Conservation (phyloP, 2,113 vertebrate genomes). For the Sminthopsis crassicaudata region DNA sequence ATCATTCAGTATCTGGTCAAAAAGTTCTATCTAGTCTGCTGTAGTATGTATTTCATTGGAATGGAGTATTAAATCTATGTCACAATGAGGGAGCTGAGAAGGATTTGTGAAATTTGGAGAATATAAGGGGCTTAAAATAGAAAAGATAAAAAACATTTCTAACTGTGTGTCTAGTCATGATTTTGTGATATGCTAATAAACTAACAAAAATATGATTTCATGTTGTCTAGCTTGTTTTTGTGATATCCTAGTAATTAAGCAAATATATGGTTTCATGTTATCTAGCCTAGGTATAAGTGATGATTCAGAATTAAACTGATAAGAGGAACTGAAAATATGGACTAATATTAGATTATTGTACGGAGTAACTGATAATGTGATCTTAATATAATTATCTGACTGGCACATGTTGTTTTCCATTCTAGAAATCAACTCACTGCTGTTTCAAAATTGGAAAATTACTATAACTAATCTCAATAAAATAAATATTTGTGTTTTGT, state of each 20-base stretch:
- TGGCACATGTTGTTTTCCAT: background rate
- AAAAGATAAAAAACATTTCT: background rate
- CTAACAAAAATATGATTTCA: background rate
- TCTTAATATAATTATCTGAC: conserved; percentile 24
- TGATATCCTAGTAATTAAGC: background rate
- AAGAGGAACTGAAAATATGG: conserved; percentile 24
- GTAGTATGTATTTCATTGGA: background rate
- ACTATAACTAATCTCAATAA: background rate
- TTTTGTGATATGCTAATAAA: background rate
- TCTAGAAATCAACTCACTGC: background rate
- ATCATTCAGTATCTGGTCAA: background rate
- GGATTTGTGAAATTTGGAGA: background rate
- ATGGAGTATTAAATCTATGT: background rate
- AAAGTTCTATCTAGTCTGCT: background rate
- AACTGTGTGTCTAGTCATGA: background rate
- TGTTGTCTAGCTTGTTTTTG: background rate
- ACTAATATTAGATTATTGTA: background rate
- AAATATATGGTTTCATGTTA: background rate
- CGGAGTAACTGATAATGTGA: background rate
- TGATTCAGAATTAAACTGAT: background rate
- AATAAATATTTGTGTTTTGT: background rate
- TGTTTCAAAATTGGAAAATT: conserved; percentile 22
- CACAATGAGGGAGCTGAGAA: background rate
- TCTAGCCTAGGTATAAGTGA: background rate
- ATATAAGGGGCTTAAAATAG: background rate